A percentile compares a stretch with the other conserved stretches of the same genome.
Evolutionary conservation across 1,140 invertebrate species (phyloP).

Genomic region (Drosophila sp.): DNA sequence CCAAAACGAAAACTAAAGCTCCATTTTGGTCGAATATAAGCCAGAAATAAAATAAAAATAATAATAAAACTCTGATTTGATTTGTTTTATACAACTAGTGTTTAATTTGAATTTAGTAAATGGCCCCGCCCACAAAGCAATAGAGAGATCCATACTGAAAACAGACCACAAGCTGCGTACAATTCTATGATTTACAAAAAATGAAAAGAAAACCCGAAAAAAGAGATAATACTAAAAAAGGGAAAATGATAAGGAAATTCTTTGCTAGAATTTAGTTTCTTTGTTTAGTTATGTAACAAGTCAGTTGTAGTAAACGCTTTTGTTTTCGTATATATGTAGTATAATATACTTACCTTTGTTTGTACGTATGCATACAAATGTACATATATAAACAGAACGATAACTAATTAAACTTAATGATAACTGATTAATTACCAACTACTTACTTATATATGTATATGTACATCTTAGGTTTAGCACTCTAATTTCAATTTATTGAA

Average conservation of each 20-base stretch:
- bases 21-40: constrained; percentile 29
- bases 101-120: constrained; percentile 68
- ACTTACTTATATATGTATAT: constrained; percentile 49
- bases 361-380: constrained; percentile 64
- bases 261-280: constrained; percentile 74
- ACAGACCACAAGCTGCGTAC: constrained; percentile 19
- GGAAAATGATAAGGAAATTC: constrained; percentile 50
- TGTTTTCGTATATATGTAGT: constrained; percentile 37
- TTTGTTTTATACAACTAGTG: constrained; percentile 48
- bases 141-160: constrained; percentile 19
- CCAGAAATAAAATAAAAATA: constrained; percentile 38
- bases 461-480: constrained; percentile 56
- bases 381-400: constrained; percentile 62
- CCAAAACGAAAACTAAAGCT: constrained; percentile 37
- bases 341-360: constrained; percentile 47
- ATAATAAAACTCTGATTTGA: too few species aligned
- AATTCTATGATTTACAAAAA: constrained; percentile 16
- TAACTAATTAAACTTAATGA: constrained; percentile 47
- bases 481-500: constrained; percentile 77
- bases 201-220: constrained; percentile 21
- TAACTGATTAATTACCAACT: constrained; percentile 22
- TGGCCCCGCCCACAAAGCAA: constrained; percentile 41
- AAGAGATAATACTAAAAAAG: constrained; percentile 30
- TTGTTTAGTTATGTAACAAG: constrained; percentile 66
- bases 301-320: constrained; percentile 73